These are phyloP conservation scores for Diarsia rubi DNA, from an alignment of 2,888 invertebrate species.

Conservation along the genomic window DNA sequence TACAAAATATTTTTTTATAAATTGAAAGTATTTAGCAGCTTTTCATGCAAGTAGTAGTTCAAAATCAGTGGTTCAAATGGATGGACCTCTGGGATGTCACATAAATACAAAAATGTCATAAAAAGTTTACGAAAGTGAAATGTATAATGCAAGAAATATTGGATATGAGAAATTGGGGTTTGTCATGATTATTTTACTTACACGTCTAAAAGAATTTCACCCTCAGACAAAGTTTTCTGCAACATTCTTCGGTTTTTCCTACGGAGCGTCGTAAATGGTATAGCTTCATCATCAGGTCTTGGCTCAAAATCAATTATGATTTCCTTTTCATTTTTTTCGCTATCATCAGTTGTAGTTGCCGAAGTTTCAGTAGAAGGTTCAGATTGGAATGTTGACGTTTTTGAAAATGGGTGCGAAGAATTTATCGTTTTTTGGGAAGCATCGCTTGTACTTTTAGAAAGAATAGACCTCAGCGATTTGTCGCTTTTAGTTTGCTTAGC, in stretches of 20 bases:
- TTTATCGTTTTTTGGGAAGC: conserved; percentile 86
- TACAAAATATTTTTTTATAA: background rate
- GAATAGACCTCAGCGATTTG: conserved; percentile 82
- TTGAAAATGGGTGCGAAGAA: conserved; percentile 85
- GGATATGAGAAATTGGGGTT: too few relatives aligned
- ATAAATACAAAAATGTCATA: background rate
- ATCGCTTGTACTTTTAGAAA: conserved; percentile 87
- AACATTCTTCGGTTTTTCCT: conserved; percentile 90
- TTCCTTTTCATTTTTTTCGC: conserved; percentile 93
- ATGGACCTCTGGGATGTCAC: background rate
- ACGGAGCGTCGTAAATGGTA: conserved; percentile 90
- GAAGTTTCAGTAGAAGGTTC: conserved; percentile 90
- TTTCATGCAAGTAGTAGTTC: background rate
- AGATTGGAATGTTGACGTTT: conserved; percentile 89
- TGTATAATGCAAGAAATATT: background rate
- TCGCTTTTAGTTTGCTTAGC: conserved; percentile 87
- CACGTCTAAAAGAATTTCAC: conserved; percentile 93
- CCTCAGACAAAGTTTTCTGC: conserved; percentile 95
- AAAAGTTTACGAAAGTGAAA: background rate
- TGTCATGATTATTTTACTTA: conserved; percentile 71
- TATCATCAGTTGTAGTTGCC: conserved; percentile 88
- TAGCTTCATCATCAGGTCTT: conserved; percentile 92
- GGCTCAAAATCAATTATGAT: conserved; percentile 97
- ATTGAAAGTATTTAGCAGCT: background rate
- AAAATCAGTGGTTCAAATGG: background rate